Percentiles rank a stretch among this genome's conserved stretches.
phyloP scores from a whole-genome alignment of 2,888 invertebrate species.

The Habroteleia sp. region DNA sequence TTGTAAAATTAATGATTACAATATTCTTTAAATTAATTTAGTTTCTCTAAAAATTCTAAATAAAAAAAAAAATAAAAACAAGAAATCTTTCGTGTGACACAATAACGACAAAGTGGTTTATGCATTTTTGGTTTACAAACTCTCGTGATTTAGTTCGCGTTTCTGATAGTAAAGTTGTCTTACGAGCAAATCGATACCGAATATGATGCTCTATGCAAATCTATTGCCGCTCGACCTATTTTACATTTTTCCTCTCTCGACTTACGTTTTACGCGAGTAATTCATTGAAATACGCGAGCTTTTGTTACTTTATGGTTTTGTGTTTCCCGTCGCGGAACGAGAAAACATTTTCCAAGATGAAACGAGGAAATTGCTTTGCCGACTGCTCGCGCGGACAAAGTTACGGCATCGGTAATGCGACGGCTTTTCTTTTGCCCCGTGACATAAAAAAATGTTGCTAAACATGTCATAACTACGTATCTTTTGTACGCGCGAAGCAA shows the following conservation, averaged over 20 bases:
- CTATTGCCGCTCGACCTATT: conserved; percentile 57
- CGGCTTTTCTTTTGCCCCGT: conserved; percentile 28
- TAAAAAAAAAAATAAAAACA: too few relatives aligned
- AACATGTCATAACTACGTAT: conserved; percentile 36
- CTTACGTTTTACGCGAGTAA: conserved; percentile 47
- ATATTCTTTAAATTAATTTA: too few relatives aligned
- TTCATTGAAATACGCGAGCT: conserved; percentile 50
- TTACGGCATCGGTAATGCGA: conserved; percentile 36
- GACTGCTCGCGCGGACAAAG: conserved; percentile 44
- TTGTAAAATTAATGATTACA: too few relatives aligned
- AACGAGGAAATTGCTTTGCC: conserved; percentile 56
- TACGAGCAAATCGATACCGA: conserved; percentile 55
- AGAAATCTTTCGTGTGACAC: conserved; percentile 5
- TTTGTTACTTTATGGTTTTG: conserved; percentile 57
- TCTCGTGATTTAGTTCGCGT: conserved; percentile 36
- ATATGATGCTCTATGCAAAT: conserved; percentile 59
- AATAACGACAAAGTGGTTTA: conserved; percentile 13
- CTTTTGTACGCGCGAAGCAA: conserved; percentile 22
- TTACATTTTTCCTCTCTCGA: conserved; percentile 41
- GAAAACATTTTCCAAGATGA: conserved; percentile 57
- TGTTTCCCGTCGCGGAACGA: conserved; percentile 37
- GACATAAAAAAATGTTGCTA: conserved; percentile 33
- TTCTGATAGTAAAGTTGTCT: conserved; percentile 43
- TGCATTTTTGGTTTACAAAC: conserved; percentile 43
- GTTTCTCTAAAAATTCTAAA: too few relatives aligned